Evolutionary conservation across 1,140 invertebrate genomes (phyloP), one percentile per base, ranked within the genome.

Genomic region (Chelonus insularis): DNA sequence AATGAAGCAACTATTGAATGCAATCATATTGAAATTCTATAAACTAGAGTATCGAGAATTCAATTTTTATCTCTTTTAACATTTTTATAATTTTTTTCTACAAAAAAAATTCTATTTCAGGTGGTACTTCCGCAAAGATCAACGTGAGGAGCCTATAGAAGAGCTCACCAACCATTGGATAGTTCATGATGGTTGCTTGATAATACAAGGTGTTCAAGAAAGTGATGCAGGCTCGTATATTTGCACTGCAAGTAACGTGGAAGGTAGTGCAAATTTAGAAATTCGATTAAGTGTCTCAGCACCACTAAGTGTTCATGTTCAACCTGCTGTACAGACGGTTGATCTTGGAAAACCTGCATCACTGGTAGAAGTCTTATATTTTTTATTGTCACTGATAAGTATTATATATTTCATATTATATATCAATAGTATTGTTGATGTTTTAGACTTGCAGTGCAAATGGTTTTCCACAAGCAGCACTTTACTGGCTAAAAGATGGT

Each of bases 401-500:
- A 8, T 25, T 20, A 21, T 16, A 43, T 62, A 11, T 36, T 54
- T 36, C 34, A 16, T 52, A 8, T 34, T 32, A n/a, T 41, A n/a
- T 41, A 41, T 41, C 12, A n/a, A n/a, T n/a, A n/a, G n/a, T n/a
- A n/a, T n/a, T n/a, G n/a, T n/a, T n/a, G n/a, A n/a, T n/a, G n/a
- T 65, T 70, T 66, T 73, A 80, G 78, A 79, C 78, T 56, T 80
- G 77, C 70, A 78, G 72, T 64, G 77, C 77, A 47, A 79, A 69
- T 67, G 83, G 82, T 60, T 82, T 83, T 68, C 79, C 81, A 51
- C 78, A 81, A 45, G 75, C 81, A 39, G 76, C 74, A 25, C 72
- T 83, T 50, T 76, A 75, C 62, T 86, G 84, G 84, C 70, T 81
- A 57, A 86, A 85, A 74, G 83, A 91, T 71, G 89, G 89, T 0